Percentiles rank a stretch among this genome's conserved stretches.
Evolutionary conservation across 2,113 vertebrate species (phyloP).

Genomic region (Vimba vimba): DNA sequence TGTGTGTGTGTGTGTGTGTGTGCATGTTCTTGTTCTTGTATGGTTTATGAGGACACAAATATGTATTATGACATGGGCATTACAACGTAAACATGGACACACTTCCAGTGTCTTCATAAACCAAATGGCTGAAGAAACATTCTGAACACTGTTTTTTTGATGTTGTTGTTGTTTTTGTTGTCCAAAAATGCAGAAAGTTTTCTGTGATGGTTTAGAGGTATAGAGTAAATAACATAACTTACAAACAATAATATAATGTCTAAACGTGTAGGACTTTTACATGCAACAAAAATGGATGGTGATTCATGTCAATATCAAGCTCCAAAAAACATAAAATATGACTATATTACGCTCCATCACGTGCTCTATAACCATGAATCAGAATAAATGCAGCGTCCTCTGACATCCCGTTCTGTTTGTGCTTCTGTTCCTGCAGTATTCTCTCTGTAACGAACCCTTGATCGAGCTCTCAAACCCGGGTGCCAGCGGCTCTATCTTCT

Average conservation of each 20-base stretch:
- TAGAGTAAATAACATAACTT: too few relatives aligned
- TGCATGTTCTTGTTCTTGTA: neutral
- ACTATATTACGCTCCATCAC: too few relatives aligned
- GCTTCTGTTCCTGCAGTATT: constrained; percentile 80
- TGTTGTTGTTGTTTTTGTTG: too few relatives aligned
- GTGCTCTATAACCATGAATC: neutral
- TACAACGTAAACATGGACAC: too few relatives aligned
- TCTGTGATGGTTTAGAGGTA: too few relatives aligned
- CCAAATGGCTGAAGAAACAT: too few relatives aligned
- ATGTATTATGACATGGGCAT: too few relatives aligned
- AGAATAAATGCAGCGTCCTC: neutral
- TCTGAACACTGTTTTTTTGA: too few relatives aligned
- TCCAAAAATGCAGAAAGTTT: too few relatives aligned
- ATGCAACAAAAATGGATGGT: neutral
- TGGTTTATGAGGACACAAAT: too few relatives aligned
- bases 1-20: neutral
- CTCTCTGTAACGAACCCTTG: constrained; percentile 92
- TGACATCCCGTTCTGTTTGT: constrained; percentile 14
- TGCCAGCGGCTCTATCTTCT: constrained; percentile 96
- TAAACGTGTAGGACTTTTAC: neutral
- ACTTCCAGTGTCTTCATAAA: too few relatives aligned
- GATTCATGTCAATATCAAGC: neutral
- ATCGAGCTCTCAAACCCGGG: constrained; percentile 97
- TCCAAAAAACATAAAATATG: neutral
- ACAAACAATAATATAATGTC: too few relatives aligned